Conservation (phyloP, 1,140 invertebrate species). For the Trichogramma pretiosum region DNA sequence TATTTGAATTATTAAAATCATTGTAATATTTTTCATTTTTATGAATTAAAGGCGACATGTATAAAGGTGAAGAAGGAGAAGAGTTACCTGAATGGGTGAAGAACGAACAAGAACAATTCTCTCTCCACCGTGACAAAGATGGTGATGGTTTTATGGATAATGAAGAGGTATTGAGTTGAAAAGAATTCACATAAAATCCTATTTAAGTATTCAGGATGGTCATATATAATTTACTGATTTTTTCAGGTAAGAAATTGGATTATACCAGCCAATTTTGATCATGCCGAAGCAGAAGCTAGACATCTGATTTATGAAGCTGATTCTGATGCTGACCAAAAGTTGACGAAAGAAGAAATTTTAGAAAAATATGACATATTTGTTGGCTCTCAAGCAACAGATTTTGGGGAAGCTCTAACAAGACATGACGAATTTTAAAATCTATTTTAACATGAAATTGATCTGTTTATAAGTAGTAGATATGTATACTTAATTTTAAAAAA, state of each 20-base stretch:
- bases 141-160: conserved; percentile 82
- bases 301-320: conserved; percentile 96
- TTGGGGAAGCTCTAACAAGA: conserved; percentile 86
- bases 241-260: conserved; percentile 81
- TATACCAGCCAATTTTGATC: conserved; percentile 91
- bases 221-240: conserved; percentile 1
- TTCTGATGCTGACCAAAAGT: conserved; percentile 76
- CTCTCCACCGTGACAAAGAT: conserved; percentile 72
- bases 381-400: conserved; percentile 96
- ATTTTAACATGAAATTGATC: neutral
- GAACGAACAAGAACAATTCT: conserved; percentile 87
- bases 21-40: neutral
- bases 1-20: neutral
- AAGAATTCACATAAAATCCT: too few species aligned
- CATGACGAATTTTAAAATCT: conserved; percentile 86
- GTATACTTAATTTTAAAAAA: conserved; percentile 7
- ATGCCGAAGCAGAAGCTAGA: conserved; percentile 87
- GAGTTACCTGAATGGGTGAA: conserved; percentile 94
- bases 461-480: conserved; percentile 8
- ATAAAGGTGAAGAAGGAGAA: conserved; percentile 59
- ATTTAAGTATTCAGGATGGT: conserved; percentile 1
- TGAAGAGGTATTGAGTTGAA: conserved; percentile 73
- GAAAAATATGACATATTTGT: conserved; percentile 97
- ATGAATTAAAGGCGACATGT: conserved; percentile 67
- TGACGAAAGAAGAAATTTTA: conserved; percentile 87